A percentile compares a stretch with the other conserved stretches of the same genome.
phyloP scores from a whole-genome alignment of 2,888 invertebrate species.

The Caenorhabditis auriculariae region DNA sequence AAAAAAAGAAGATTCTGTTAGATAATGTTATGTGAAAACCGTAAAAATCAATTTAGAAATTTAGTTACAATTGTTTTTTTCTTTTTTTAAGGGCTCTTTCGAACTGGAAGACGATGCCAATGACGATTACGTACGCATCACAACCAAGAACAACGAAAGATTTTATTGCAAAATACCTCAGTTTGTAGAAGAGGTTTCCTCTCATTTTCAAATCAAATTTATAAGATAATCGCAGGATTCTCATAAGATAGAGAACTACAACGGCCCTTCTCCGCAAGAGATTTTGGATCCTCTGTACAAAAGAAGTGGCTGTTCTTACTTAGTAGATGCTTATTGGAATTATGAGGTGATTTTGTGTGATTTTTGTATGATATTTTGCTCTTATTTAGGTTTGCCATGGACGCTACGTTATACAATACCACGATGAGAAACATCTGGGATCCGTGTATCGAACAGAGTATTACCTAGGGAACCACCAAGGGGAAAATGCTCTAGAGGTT shows the following conservation, averaged over 20 bases:
- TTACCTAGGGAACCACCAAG: constrained; percentile 55
- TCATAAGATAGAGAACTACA: constrained; percentile 7
- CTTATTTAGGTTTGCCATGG: constrained; percentile 49
- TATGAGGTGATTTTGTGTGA: constrained; percentile 33
- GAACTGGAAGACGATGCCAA: constrained; percentile 1
- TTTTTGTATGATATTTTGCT: not conserved
- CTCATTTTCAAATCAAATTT: not conserved
- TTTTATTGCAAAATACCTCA: constrained; percentile 29
- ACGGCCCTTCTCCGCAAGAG: constrained; percentile 13
- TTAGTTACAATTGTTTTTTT: no score
- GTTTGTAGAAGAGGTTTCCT: constrained; percentile 8
- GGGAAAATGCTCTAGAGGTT: constrained; percentile 24
- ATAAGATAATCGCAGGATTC: constrained; percentile 6
- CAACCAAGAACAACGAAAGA: constrained; percentile 24
- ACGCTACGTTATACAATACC: constrained; percentile 83
- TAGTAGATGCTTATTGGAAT: constrained; percentile 66
- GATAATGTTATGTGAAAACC: not conserved
- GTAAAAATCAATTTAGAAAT: not conserved
- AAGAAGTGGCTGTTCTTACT: constrained; percentile 45
- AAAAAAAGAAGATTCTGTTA: not conserved
- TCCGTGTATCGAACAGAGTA: constrained; percentile 46
- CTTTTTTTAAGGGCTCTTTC: constrained; percentile 1
- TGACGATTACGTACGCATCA: constrained; percentile 12
- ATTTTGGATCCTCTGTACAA: constrained; percentile 45
- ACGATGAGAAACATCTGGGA: constrained; percentile 79